Conservation (phyloP, 2,113 vertebrate genomes). For the Myodes glareolus region DNA sequence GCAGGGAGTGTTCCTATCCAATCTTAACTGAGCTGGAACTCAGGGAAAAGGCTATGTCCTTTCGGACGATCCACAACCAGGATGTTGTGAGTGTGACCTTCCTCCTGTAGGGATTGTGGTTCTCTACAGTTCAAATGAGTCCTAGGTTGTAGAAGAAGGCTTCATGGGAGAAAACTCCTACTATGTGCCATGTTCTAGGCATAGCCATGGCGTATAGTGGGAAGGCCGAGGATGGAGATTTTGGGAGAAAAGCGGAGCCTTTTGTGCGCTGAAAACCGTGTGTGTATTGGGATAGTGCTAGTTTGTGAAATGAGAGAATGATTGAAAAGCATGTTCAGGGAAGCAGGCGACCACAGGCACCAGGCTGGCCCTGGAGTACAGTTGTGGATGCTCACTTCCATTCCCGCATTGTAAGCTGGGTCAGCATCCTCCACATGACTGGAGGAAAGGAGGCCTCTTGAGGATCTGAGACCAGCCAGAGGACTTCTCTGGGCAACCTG, state of each 20-base stretch:
- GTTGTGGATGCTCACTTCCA: not conserved
- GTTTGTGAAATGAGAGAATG: not conserved
- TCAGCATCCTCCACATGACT: not conserved
- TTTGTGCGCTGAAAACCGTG: not conserved
- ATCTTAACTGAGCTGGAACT: constrained; percentile 24
- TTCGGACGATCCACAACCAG: not conserved
- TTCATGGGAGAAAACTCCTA: not conserved
- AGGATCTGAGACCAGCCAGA: not conserved
- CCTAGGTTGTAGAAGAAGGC: not conserved
- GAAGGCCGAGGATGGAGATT: not conserved
- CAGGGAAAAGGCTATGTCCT: not conserved
- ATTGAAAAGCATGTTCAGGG: not conserved
- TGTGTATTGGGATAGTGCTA: not conserved
- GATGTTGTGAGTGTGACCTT: not conserved
- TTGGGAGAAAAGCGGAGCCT: not conserved
- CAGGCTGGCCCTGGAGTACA: not conserved
- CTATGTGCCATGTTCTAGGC: not conserved
- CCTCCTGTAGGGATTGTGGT: not conserved
- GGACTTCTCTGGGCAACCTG: not conserved
- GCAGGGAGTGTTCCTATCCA: not conserved
- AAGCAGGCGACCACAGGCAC: not conserved
- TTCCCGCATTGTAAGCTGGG: not conserved
- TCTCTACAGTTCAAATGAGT: not conserved
- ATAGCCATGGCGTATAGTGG: not conserved
- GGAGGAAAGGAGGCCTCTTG: not conserved